Conservation (phyloP, 2,797 vertebrate species). For the Passerculus sandwichensis region DNA sequence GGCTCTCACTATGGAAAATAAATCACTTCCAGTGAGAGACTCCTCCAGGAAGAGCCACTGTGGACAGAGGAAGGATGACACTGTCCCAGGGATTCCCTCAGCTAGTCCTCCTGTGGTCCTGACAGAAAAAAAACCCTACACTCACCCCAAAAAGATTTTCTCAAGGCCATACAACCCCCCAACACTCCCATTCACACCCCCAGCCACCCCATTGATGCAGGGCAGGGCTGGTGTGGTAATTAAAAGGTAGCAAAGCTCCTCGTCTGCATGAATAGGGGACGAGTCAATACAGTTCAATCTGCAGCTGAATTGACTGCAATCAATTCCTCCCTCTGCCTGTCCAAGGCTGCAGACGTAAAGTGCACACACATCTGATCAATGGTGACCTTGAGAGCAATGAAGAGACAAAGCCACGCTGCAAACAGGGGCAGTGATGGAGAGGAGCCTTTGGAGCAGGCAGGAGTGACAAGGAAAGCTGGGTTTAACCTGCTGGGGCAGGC, state of each 20-base stretch:
- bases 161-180: neutral
- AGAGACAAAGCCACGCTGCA: constrained; percentile 13
- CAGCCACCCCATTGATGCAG: neutral
- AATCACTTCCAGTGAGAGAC: neutral
- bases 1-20: neutral
- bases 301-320: constrained; percentile 70
- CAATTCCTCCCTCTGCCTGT: constrained; percentile 63
- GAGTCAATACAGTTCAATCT: constrained; percentile 68
- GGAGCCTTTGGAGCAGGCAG: neutral
- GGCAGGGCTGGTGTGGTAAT: constrained; percentile 42
- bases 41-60: neutral
- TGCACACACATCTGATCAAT: constrained; percentile 71
- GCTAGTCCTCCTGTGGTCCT: neutral
- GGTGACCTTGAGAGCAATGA: constrained; percentile 71
- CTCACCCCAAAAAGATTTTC: neutral
- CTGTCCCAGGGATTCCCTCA: neutral
- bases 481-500: neutral
- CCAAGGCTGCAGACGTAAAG: constrained; percentile 73
- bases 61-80: neutral
- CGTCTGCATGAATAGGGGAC: constrained; percentile 37
- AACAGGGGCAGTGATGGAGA: neutral
- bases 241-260: constrained; percentile 62
- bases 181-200: neutral
- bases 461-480: neutral
- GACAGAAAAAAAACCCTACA: neutral